A percentile compares a stretch with the other conserved stretches of the same genome.
These are phyloP conservation scores for Marmota monax DNA, from an alignment of 2,113 vertebrate species.

Conservation along the genomic window DNA sequence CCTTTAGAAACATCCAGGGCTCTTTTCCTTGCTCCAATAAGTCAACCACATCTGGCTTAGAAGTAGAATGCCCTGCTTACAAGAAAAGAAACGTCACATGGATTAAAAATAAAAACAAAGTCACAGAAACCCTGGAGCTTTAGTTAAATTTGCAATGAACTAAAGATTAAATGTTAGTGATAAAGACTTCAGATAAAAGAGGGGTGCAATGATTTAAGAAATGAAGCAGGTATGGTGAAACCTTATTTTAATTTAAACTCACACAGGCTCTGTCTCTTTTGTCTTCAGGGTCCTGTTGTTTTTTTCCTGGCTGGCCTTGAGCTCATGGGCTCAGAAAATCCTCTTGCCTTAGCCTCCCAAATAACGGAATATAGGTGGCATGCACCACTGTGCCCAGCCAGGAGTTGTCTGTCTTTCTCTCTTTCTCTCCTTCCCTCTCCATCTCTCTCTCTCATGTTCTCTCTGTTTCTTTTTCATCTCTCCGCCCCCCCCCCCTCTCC, in stretches of 20 bases:
- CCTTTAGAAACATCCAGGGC: not conserved
- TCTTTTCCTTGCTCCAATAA: slow-evolving; percentile 39
- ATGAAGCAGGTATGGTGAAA: not conserved
- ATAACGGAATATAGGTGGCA: not conserved
- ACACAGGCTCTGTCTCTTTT: not conserved
- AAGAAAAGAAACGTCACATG: slow-evolving; percentile 10
- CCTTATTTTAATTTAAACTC: not conserved
- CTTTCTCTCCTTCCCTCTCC: too few species aligned
- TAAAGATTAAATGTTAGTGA: not conserved
- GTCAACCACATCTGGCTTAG: slow-evolving; percentile 48
- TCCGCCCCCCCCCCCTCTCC: too few species aligned
- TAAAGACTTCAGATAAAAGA: slow-evolving; percentile 26
- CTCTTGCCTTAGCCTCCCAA: not conserved
- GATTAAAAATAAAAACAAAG: not conserved
- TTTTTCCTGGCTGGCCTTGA: not conserved
- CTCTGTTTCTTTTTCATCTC: too few species aligned
- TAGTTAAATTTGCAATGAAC: slow-evolving; percentile 3
- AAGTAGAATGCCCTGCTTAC: slow-evolving; percentile 24
- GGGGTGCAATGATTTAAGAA: not conserved
- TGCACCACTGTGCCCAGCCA: not conserved
- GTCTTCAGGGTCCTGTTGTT: not conserved
- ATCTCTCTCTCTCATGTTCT: too few species aligned
- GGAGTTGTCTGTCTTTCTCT: not conserved
- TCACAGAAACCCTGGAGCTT: slow-evolving; percentile 2
- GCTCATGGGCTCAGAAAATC: not conserved